Evolutionary conservation across 2,113 vertebrate genomes (phyloP), one percentile per base, ranked within the genome.

Genomic region (Phalacrocorax pelagicus): DNA sequence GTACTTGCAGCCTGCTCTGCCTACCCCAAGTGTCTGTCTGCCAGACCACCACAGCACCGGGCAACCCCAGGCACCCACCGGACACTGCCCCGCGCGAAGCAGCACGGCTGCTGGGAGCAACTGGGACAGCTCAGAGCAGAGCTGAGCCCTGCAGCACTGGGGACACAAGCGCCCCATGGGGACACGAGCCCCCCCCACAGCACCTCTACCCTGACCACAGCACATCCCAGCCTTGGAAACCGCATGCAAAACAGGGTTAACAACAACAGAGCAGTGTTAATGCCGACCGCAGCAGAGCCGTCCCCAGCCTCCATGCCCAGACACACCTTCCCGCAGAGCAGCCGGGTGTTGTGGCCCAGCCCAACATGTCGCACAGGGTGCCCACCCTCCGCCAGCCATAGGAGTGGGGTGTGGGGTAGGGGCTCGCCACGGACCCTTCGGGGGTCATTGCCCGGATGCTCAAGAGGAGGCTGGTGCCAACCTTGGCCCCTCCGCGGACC

Each of bases 151-250:
- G 21, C 32, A 72, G n/a, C 0, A 0, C 57, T 4, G 8, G 44
- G 42, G 42, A 71, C 38, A 57, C 6, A 1, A 71, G 8, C 4
- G 18, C 19, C 22, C 49, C n/a, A 34, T 0, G 3, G 42, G 10
- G 79, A 73, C 32, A 51, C 4, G 3, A 81, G 38, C 16, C 34
- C 21, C 34, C 21, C 79, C 16, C 23, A 32, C 1, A 0, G 38
- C 30, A 88, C 24, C 58, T 49, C 55, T 42, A 32, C 9, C 23
- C 26, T 0, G 0, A 57, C 6, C 54, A 58, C 2, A 0, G 49
- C 63, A 73, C 0, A 0, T 81, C 63, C 26, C 73, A 69, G 62
- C 40, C 40, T 77, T 26, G 34, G 20, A 55, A 87, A 75, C 34
- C 2, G 1, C 85, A 40, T 0, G 4, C 22, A 36, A 57, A 86